Percentiles rank a stretch among this genome's conserved stretches.
Evolutionary conservation across 2,888 invertebrate species (phyloP).

Genomic region (Melanophora roralis): DNA sequence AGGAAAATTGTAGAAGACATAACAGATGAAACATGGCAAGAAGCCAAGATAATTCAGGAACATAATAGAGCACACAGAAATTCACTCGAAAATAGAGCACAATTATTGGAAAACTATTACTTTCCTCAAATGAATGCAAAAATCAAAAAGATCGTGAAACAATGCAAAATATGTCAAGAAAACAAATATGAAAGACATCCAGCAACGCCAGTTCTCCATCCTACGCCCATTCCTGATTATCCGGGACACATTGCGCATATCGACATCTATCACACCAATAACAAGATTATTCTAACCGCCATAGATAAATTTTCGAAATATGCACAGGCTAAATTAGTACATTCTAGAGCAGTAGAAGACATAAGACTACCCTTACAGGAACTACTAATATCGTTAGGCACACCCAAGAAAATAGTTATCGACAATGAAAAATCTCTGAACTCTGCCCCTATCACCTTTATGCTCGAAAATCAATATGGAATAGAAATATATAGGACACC

Average conservation of each 20-base stretch:
- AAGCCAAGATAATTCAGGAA: background rate
- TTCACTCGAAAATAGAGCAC: background rate
- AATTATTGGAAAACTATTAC: background rate
- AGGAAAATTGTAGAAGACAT: slow-evolving; percentile 5
- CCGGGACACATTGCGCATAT: slow-evolving; percentile 13
- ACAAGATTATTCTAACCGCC: slow-evolving; percentile 16
- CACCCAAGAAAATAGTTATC: slow-evolving; percentile 46
- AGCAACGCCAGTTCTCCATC: too few relatives aligned
- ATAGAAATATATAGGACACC: slow-evolving; percentile 47
- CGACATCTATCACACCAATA: slow-evolving; percentile 20
- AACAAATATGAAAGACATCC: too few relatives aligned
- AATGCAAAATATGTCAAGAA: slow-evolving; percentile 19
- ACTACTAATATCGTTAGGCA: slow-evolving; percentile 42
- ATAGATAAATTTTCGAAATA: slow-evolving; percentile 30
- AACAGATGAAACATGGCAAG: background rate
- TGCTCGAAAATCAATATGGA: slow-evolving; percentile 45
- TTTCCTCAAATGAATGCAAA: slow-evolving; percentile 12
- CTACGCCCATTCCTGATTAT: slow-evolving; percentile 17
- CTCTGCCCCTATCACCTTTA: slow-evolving; percentile 40
- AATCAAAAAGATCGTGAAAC: background rate
- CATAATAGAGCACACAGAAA: slow-evolving; percentile 10
- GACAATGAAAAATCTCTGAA: slow-evolving; percentile 59
- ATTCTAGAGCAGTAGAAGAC: slow-evolving; percentile 39
- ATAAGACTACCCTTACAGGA: slow-evolving; percentile 43
- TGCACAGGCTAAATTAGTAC: slow-evolving; percentile 21